Evolutionary conservation across 2,888 invertebrate genomes (phyloP).

Genomic region (Mythimna impura): DNA sequence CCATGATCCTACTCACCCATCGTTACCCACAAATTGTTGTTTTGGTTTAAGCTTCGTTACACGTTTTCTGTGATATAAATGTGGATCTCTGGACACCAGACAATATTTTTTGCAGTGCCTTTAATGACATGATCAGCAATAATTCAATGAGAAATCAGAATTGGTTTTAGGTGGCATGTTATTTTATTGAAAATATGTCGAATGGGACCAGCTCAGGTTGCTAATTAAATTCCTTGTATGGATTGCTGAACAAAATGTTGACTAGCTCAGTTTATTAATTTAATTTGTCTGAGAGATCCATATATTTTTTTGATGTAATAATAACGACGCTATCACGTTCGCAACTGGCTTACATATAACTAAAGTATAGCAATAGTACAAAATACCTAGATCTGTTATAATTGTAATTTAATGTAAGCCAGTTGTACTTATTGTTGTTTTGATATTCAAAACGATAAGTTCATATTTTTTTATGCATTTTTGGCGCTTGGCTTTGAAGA

Average conservation of each 20-base stretch:
- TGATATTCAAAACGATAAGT: conserved; percentile 64
- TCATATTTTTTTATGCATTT: conserved; percentile 75
- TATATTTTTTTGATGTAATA: conserved; percentile 56
- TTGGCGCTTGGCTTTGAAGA: conserved; percentile 76
- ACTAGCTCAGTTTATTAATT: conserved; percentile 55
- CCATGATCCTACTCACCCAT: conserved; percentile 92
- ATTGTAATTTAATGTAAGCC: conserved; percentile 71
- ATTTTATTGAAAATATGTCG: conserved; percentile 54
- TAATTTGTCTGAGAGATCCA: conserved; percentile 72
- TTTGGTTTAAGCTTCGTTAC: conserved; percentile 89
- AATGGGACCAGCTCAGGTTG: conserved; percentile 53
- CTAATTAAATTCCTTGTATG: conserved; percentile 30
- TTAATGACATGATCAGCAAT: conserved; percentile 65
- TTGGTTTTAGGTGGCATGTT: conserved; percentile 57
- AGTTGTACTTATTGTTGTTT: conserved; percentile 69
- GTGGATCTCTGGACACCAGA: conserved; percentile 78
- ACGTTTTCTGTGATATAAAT: conserved; percentile 77
- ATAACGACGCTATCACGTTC: conserved; percentile 40
- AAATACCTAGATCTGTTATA: conserved; percentile 62
- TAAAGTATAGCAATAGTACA: conserved; percentile 68
- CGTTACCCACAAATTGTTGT: conserved; percentile 92
- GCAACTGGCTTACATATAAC: conserved; percentile 70
- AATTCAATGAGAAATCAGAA: conserved; percentile 50
- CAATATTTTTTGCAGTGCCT: conserved; percentile 84
- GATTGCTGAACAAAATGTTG: conserved; percentile 51